These are phyloP conservation scores for Rhamnusium bicolor DNA, from an alignment of 2,888 invertebrate genomes.

Conservation along the genomic window DNA sequence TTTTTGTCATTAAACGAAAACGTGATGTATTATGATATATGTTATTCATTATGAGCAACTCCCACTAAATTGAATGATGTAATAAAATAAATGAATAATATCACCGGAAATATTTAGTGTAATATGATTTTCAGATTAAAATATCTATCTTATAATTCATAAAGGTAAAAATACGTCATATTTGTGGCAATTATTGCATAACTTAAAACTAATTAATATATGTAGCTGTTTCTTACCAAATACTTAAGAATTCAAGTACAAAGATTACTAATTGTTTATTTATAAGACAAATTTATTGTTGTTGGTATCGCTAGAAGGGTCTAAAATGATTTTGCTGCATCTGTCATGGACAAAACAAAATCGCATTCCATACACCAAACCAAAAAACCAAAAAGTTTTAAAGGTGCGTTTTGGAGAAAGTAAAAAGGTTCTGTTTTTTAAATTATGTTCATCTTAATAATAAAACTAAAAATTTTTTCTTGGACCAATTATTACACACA, in stretches of 20 bases:
- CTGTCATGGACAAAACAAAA: no score
- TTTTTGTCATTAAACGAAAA: slow-evolving; percentile 10
- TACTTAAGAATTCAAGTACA: neutral
- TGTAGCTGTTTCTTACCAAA: neutral
- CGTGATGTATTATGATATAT: slow-evolving; percentile 10
- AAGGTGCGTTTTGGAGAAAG: no score
- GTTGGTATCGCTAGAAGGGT: no score
- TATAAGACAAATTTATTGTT: no score
- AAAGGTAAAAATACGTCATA: neutral
- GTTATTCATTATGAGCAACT: slow-evolving; percentile 12
- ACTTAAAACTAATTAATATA: no score
- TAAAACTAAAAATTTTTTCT: no score
- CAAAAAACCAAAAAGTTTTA: no score
- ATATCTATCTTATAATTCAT: slow-evolving; percentile 25
- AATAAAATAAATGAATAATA: slow-evolving; percentile 12
- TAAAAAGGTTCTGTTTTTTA: no score
- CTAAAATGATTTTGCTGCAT: no score
- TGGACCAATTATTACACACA: no score
- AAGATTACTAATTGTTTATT: neutral
- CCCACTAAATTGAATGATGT: slow-evolving; percentile 21
- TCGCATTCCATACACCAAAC: no score
- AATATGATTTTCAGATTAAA: slow-evolving; percentile 14
- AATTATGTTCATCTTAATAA: no score
- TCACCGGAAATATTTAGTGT: slow-evolving; percentile 9
- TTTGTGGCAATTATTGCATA: neutral